Evolutionary conservation across 2,113 vertebrate species (phyloP), one percentile per base, ranked within the genome.

Genomic region (Rutilus rutilus): DNA sequence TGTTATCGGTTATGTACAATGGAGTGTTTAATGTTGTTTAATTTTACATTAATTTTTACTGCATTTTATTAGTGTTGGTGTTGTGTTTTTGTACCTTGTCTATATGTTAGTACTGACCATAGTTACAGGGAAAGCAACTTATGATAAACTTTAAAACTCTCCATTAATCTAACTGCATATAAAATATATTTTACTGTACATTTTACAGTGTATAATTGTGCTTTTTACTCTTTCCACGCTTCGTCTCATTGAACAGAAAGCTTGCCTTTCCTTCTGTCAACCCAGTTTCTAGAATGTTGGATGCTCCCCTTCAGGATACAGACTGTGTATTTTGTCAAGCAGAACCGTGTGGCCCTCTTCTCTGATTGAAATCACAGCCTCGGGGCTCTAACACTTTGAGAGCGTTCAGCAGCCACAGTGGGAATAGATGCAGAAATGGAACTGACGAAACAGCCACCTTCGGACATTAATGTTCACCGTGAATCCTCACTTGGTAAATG

Each of bases 261-360:
- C 59, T 76, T 39, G 75, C 74, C 50, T 45, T 65, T 47, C 79
- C 77, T 86, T 79, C 86, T 77, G 75, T 86, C 79, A 45, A 25
- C 57, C 65, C 30, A 30, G 64, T 80, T 60, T n/a, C 33, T 47
- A 64, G 36, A 54, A 78, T 78, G 33, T 52, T 79, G 33, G 39
- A 85, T 87, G 84, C 54, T 73, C 54, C 50, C 82, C 73, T 64
- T 42, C 42, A 47, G 65, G 60, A 82, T 80, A 33, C 83, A 86
- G 82, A 75, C 83, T 78, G 85, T 39, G 64, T 78, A 84, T 52
- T 85, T 86, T 86, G 82, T 86, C 60, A 82, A 85, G 75, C 82
- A 85, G 74, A 90, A 85, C 64, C 27, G 85, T 27, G 33, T 84
- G 86, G 76, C 52, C 54, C 42, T 84, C 73, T 75, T 86, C 81